Percentiles rank a stretch among this genome's conserved stretches.
Conservation (phyloP, 2,888 invertebrate genomes). For the Macrophya alboannulata region DNA sequence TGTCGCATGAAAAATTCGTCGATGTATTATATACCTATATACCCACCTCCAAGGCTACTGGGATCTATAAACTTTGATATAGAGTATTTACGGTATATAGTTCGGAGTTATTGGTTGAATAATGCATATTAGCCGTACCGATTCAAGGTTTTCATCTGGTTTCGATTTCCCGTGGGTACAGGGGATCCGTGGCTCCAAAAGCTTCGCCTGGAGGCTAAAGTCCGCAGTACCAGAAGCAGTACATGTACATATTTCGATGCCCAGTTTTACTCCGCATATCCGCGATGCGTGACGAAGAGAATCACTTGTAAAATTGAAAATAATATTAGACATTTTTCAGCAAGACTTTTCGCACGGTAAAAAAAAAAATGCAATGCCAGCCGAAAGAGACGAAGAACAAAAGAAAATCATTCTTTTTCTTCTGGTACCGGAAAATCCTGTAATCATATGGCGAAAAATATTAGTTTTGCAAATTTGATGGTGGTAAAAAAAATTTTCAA, state of each 20-base stretch:
- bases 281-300: not conserved
- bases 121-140: conserved; percentile 48
- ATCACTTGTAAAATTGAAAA: not conserved
- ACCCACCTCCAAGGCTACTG: not conserved
- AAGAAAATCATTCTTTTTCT: not conserved
- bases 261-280: not conserved
- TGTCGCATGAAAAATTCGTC: not conserved
- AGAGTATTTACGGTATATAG: conserved; percentile 6
- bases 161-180: conserved; percentile 49
- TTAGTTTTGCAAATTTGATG: not conserved
- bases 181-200: not conserved
- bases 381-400: not conserved
- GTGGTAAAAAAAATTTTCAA: too few species aligned
- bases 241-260: not conserved
- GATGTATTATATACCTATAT: not conserved
- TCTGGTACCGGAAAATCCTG: not conserved
- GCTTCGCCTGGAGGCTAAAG: conserved; percentile 11
- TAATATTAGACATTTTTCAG: not conserved
- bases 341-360: not conserved
- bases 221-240: not conserved
- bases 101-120: conserved; percentile 45
- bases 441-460: not conserved
- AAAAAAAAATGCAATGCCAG: not conserved
- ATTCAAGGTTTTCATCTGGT: conserved; percentile 42
- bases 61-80: conserved; percentile 31